These are phyloP conservation scores for Syrphus vitripennis DNA, from an alignment of 2,888 invertebrate genomes.

Conservation along the genomic window DNA sequence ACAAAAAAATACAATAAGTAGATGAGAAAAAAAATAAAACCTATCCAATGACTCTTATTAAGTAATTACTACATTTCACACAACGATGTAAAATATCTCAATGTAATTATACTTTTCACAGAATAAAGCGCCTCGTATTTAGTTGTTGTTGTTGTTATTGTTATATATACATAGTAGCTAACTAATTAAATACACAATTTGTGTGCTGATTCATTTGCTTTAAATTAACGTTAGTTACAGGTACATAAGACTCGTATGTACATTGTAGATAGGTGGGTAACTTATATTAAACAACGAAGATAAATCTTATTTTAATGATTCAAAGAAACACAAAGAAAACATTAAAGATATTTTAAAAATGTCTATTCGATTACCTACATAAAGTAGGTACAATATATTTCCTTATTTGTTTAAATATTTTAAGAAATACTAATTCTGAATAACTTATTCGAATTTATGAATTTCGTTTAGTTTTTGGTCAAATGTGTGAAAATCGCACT, in stretches of 20 bases:
- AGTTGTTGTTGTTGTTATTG: not conserved
- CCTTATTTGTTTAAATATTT: not conserved
- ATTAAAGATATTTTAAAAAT: too few relatives aligned
- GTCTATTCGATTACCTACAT: too few relatives aligned
- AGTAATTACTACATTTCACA: constrained; percentile 56
- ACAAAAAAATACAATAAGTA: too few relatives aligned
- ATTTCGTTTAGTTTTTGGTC: not conserved
- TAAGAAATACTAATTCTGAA: too few relatives aligned
- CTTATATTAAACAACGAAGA: too few relatives aligned
- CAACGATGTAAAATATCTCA: constrained; percentile 39
- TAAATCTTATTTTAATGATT: too few relatives aligned
- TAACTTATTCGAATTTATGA: too few relatives aligned
- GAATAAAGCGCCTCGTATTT: not conserved
- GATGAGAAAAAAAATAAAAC: not conserved
- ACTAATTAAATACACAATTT: not conserved
- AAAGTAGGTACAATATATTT: not conserved
- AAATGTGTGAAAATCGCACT: not conserved
- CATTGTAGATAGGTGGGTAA: too few relatives aligned
- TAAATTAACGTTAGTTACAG: too few relatives aligned
- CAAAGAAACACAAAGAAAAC: too few relatives aligned
- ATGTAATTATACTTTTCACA: constrained; percentile 34
- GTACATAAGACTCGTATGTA: too few relatives aligned
- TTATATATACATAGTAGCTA: too few relatives aligned
- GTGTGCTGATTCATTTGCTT: not conserved
- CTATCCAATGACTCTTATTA: constrained; percentile 29